A percentile compares a stretch with the other conserved stretches of the same genome.
Evolutionary conservation across 2,113 vertebrate species (phyloP).

Genomic region (Chaetodon trifascialis): DNA sequence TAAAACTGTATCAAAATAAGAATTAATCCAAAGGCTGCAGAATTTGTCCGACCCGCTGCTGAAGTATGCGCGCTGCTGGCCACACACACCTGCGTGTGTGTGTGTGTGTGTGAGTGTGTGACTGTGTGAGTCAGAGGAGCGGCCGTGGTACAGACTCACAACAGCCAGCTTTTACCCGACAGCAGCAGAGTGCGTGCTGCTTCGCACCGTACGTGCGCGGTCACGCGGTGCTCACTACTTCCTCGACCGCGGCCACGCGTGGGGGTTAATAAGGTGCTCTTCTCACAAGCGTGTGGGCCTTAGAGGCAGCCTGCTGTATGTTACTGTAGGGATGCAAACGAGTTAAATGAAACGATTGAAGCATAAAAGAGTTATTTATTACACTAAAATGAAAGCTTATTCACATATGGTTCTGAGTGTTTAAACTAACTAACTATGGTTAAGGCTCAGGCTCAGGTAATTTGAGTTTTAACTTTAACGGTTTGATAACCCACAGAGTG

Average conservation of each 20-base stretch:
- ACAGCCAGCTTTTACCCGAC: constrained; percentile 43
- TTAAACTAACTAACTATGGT: too few species aligned
- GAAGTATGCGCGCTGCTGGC: constrained; percentile 3
- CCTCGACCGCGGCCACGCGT: constrained; percentile 26
- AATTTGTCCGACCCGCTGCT: constrained; percentile 4
- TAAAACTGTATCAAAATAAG: background rate
- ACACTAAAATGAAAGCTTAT: too few species aligned
- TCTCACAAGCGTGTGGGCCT: background rate
- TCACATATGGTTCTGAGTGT: too few species aligned
- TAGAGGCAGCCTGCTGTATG: too few species aligned
- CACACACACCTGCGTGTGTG: constrained; percentile 57
- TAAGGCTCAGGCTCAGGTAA: too few species aligned
- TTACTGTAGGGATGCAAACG: too few species aligned
- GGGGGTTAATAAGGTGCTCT: background rate
- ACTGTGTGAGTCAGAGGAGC: constrained; percentile 10
- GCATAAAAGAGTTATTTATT: too few species aligned
- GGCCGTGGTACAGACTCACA: background rate
- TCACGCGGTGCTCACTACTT: constrained; percentile 1
- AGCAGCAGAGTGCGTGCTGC: constrained; percentile 23
- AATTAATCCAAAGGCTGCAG: background rate
- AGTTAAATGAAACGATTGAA: too few species aligned
- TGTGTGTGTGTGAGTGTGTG: background rate
- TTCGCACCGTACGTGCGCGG: constrained; percentile 67
- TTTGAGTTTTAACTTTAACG: too few species aligned
- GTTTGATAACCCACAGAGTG: too few species aligned